Evolutionary conservation across 92 coral and sea anemone genomes (phyloP).

Genomic region (Epizoanthus rinbou): DNA sequence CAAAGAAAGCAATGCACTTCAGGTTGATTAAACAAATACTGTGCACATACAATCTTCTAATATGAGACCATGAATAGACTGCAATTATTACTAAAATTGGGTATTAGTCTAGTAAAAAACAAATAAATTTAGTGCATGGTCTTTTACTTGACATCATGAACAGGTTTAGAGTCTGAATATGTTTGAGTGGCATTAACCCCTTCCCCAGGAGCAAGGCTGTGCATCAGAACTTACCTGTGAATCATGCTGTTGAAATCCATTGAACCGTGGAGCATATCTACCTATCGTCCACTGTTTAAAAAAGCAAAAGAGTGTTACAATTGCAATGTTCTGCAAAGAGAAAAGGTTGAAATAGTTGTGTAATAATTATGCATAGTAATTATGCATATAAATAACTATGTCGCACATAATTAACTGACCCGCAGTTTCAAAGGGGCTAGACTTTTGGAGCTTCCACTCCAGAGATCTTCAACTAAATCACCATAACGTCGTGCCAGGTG

Average conservation of each 20-base stretch:
- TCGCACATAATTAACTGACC: conserved; percentile 50
- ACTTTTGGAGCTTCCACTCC: conserved; percentile 95
- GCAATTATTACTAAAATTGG: no score
- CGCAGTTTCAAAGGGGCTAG: conserved; percentile 93
- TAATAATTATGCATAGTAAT: no score
- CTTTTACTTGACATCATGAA: no score
- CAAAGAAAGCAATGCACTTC: conserved; percentile 3
- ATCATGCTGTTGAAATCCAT: conserved; percentile 97
- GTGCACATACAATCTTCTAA: no score
- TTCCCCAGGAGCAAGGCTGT: background rate
- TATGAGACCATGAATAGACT: no score
- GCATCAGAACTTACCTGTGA: conserved; percentile 70
- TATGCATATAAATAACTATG: no score
- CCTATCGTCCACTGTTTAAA: conserved; percentile 92
- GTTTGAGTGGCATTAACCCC: no score
- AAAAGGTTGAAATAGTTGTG: background rate
- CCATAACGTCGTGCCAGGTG: conserved; percentile 97
- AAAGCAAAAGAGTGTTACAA: background rate
- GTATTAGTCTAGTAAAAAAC: no score
- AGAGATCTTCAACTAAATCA: conserved; percentile 89
- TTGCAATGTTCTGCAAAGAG: background rate
- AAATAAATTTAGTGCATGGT: no score
- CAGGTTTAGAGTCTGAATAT: no score
- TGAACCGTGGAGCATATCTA: conserved; percentile 96
- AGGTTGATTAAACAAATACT: background rate